These are phyloP conservation scores for Himalopsyche kuldschensis DNA, from an alignment of 2,888 invertebrate species.

Conservation along the genomic window DNA sequence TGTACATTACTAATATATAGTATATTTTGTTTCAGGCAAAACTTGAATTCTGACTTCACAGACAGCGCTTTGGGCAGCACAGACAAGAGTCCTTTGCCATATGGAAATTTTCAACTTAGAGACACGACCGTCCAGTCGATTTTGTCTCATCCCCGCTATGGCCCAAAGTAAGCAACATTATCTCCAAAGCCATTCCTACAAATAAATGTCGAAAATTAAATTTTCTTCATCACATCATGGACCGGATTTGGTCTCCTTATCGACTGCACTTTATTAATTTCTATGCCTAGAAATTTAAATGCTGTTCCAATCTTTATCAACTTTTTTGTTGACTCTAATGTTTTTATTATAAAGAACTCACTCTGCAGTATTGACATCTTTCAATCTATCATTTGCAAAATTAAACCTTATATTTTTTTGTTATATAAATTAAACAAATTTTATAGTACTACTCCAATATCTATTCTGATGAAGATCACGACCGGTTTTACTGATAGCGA, in stretches of 20 bases:
- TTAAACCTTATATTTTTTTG: too few species aligned
- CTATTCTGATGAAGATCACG: too few species aligned
- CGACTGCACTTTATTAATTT: too few species aligned
- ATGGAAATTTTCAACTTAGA: slow-evolving; percentile 90
- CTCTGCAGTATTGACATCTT: too few species aligned
- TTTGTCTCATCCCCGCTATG: slow-evolving; percentile 84
- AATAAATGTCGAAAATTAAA: neutral
- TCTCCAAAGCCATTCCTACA: neutral
- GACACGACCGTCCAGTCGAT: slow-evolving; percentile 94
- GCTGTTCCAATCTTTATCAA: neutral
- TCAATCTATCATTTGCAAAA: too few species aligned
- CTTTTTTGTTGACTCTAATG: too few species aligned
- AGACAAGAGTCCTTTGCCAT: slow-evolving; percentile 89
- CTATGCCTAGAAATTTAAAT: too few species aligned
- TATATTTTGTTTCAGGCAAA: slow-evolving; percentile 68
- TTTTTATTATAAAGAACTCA: too few species aligned
- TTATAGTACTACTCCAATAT: too few species aligned
- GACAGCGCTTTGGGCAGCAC: slow-evolving; percentile 91
- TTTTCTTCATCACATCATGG: neutral
- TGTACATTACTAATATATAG: neutral
- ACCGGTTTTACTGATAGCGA: too few species aligned
- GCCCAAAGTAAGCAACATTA: slow-evolving; percentile 71
- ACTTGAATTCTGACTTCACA: slow-evolving; percentile 92
- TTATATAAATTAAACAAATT: too few species aligned
- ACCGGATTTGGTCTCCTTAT: too few species aligned